Percentiles rank a stretch among this genome's conserved stretches.
Conservation (phyloP, 2,888 invertebrate species). For the Pegoplata infirma region DNA sequence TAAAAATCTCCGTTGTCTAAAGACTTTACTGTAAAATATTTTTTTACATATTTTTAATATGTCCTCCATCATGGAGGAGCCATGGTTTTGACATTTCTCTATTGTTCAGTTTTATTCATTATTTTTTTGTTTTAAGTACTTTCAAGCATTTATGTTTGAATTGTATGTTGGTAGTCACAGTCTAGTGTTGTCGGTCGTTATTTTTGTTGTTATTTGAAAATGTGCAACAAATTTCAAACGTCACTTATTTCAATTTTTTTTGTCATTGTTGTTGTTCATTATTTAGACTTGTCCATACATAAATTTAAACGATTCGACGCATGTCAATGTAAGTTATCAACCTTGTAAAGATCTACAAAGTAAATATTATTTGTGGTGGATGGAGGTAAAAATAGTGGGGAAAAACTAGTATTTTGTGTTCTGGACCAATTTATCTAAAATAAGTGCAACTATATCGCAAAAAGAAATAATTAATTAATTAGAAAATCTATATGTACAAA, state of each 20-base stretch:
- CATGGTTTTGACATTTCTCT: conserved; percentile 57
- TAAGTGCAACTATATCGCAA: no score
- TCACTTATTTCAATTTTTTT: conserved; percentile 1
- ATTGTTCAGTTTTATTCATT: conserved; percentile 1
- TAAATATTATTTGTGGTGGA: neutral
- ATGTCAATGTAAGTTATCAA: conserved; percentile 53
- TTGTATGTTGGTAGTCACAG: conserved; percentile 1
- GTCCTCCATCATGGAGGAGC: conserved; percentile 53
- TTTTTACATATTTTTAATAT: conserved; percentile 6
- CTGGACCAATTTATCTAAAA: no score
- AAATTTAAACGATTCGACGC: conserved; percentile 30
- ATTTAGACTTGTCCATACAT: neutral
- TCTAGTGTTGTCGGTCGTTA: neutral
- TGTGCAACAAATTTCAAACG: conserved; percentile 57
- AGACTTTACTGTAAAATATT: no score
- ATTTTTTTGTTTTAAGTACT: conserved; percentile 24
- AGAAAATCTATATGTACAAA: no score
- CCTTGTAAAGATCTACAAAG: conserved; percentile 47
- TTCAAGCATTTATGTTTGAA: conserved; percentile 34
- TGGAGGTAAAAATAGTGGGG: no score
- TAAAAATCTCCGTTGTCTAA: no score
- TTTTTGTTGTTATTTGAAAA: conserved; percentile 30
- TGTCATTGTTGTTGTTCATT: conserved; percentile 13
- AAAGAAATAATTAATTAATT: no score
- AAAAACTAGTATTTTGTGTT: no score